These are phyloP conservation scores for Hemicordylus capensis DNA, from an alignment of 2,113 vertebrate genomes.

Conservation along the genomic window DNA sequence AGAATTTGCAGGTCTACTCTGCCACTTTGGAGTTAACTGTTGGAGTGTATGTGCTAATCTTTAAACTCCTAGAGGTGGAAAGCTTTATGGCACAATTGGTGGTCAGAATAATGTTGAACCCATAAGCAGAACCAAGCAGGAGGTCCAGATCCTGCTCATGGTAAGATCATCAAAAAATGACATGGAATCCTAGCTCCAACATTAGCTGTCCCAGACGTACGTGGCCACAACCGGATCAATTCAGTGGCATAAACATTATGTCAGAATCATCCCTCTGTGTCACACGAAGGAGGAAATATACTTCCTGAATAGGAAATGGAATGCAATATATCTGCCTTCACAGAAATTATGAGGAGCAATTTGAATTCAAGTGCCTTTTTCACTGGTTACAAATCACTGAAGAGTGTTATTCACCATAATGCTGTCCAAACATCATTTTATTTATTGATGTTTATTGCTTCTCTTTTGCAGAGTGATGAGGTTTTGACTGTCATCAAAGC, in stretches of 20 bases:
- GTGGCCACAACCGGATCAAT: not conserved
- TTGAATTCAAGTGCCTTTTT: not conserved
- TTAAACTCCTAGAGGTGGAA: not conserved
- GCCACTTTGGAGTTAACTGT: not conserved
- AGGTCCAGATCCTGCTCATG: not conserved
- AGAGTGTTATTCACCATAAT: slow-evolving; percentile 13
- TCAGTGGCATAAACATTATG: not conserved
- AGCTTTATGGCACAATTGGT: not conserved
- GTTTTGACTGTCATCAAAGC: slow-evolving; percentile 99
- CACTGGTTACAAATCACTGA: not conserved
- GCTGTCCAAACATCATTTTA: slow-evolving; percentile 16
- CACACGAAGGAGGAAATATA: not conserved
- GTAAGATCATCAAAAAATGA: not conserved
- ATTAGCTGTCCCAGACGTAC: not conserved
- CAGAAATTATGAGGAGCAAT: slow-evolving; percentile 10
- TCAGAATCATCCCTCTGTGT: not conserved
- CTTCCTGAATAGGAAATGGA: not conserved
- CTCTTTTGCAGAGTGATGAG: slow-evolving; percentile 89
- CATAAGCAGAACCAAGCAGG: not conserved
- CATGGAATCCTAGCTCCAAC: not conserved
- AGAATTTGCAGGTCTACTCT: not conserved
- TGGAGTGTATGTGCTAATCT: not conserved
- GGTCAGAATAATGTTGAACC: not conserved
- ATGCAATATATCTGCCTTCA: not conserved
- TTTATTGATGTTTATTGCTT: slow-evolving; percentile 47